A percentile compares a stretch with the other conserved stretches of the same genome.
These are phyloP conservation scores for Odobenus rosmarus DNA, from an alignment of 2,113 vertebrate species.

Conservation along the genomic window DNA sequence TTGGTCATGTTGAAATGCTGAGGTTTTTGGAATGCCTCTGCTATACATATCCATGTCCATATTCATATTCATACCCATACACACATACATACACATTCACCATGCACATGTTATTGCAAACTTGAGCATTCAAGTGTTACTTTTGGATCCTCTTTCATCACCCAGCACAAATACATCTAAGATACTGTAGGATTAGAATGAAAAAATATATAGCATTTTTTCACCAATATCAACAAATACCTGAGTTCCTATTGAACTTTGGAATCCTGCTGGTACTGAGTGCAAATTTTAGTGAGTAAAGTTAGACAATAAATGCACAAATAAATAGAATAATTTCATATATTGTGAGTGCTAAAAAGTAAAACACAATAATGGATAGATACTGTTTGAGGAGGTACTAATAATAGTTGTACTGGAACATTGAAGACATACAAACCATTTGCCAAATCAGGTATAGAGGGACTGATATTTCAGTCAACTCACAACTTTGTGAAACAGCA, in stretches of 20 bases:
- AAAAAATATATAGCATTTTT: background rate
- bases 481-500: background rate
- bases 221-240: background rate
- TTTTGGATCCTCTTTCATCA: background rate
- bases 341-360: background rate
- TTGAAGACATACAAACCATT: background rate
- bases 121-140: background rate
- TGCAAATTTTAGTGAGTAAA: background rate
- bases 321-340: background rate
- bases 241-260: background rate
- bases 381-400: background rate
- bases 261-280: background rate
- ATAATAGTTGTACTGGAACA: background rate
- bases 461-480: background rate
- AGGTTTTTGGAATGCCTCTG: background rate
- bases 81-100: background rate
- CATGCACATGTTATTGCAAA: background rate
- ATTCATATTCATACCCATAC: background rate
- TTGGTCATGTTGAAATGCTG: background rate
- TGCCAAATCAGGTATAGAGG: background rate
- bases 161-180: background rate
- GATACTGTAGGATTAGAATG: background rate
- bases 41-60: background rate
- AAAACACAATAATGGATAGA: background rate
- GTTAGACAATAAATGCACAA: background rate